phyloP scores from a whole-genome alignment of 2,113 vertebrate species.

The Macaca fascicularis region DNA sequence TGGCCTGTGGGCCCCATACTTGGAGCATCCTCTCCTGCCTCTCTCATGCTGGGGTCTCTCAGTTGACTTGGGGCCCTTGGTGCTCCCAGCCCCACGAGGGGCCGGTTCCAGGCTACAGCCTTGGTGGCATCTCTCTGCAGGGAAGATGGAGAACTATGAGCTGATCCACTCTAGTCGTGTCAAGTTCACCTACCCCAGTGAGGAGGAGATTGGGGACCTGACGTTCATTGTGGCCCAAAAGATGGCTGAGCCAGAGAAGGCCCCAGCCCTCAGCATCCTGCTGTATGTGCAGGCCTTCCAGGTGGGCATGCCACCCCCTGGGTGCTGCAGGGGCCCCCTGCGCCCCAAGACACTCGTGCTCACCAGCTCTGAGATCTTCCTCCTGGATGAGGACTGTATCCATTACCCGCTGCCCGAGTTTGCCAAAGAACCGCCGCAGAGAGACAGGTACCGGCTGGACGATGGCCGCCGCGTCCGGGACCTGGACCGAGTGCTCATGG shows the following conservation, averaged over 20 bases:
- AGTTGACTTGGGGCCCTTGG: background rate
- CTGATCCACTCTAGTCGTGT: slow-evolving; percentile 97
- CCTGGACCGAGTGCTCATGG: slow-evolving; percentile 95
- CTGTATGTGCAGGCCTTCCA: slow-evolving; percentile 96
- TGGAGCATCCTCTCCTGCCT: background rate
- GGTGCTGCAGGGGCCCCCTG: slow-evolving; percentile 77
- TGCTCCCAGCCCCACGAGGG: background rate
- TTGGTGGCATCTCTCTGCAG: slow-evolving; percentile 82
- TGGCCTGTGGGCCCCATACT: background rate
- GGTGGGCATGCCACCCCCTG: slow-evolving; percentile 81
- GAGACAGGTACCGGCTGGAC: slow-evolving; percentile 93
- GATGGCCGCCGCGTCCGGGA: slow-evolving; percentile 95
- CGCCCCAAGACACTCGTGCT: slow-evolving; percentile 94
- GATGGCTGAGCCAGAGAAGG: slow-evolving; percentile 83
- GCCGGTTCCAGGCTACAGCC: background rate
- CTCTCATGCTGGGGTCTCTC: background rate
- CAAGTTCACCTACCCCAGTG: slow-evolving; percentile 97
- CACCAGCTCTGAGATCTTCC: slow-evolving; percentile 93
- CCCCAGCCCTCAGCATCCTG: slow-evolving; percentile 91
- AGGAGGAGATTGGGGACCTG: slow-evolving; percentile 98
- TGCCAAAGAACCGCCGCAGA: slow-evolving; percentile 95
- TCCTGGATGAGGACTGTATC: slow-evolving; percentile 96
- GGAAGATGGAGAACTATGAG: slow-evolving; percentile 98
- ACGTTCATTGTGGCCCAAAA: slow-evolving; percentile 95
- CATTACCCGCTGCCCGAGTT: slow-evolving; percentile 97